Conservation (phyloP, 2,888 invertebrate species). For the Rhogogaster chlorosoma region DNA sequence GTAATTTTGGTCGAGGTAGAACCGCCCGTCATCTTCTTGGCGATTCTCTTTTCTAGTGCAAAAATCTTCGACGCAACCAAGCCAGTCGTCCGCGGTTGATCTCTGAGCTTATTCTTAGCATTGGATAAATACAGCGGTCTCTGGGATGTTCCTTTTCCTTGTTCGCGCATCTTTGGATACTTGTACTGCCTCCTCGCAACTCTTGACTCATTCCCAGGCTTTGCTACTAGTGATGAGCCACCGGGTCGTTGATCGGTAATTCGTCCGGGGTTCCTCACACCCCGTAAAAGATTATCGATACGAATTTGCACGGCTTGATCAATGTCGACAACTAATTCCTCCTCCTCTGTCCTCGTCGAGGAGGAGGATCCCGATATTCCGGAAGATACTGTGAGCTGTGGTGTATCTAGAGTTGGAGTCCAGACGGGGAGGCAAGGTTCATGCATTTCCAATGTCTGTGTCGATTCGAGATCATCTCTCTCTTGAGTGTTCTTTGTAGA, state of each 20-base stretch:
- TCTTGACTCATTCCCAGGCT: neutral
- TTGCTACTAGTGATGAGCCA: neutral
- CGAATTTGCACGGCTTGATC: slow-evolving; percentile 28
- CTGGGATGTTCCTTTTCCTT: neutral
- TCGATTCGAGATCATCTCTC: neutral
- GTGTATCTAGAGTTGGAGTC: neutral
- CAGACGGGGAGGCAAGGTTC: neutral
- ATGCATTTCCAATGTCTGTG: neutral
- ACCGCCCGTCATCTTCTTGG: neutral
- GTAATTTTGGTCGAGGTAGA: neutral
- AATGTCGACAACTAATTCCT: neutral
- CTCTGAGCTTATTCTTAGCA: neutral
- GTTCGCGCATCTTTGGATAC: neutral
- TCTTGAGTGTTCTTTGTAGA: neutral
- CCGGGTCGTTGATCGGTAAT: slow-evolving; percentile 9
- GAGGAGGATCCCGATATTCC: neutral
- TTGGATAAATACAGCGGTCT: neutral
- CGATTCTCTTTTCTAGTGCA: neutral
- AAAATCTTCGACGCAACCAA: neutral
- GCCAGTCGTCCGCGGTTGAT: neutral
- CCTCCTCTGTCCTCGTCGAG: neutral
- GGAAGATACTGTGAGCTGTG: neutral
- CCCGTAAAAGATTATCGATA: slow-evolving; percentile 8
- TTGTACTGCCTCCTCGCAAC: neutral
- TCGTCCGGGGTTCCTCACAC: neutral